A percentile compares a stretch with the other conserved stretches of the same genome.
These are phyloP conservation scores for Brenthis hecate DNA, from an alignment of 2,888 invertebrate species.

Conservation along the genomic window DNA sequence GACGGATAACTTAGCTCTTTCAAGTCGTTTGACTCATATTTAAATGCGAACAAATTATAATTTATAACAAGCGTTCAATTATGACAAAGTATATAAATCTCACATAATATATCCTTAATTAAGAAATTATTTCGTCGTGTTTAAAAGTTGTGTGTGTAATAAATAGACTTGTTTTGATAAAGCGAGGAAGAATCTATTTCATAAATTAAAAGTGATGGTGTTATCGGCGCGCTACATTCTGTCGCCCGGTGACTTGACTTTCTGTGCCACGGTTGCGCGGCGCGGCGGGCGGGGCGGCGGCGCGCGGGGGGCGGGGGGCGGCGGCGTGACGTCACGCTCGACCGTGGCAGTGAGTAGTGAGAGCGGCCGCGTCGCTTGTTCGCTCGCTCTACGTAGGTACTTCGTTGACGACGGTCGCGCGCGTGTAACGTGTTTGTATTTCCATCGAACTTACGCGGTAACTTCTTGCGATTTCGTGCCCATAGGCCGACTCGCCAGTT, in stretches of 20 bases:
- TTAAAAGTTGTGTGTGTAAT: constrained; percentile 70
- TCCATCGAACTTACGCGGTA: constrained; percentile 59
- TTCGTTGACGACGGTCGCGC: constrained; percentile 78
- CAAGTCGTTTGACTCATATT: too few species aligned
- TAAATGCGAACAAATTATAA: neutral
- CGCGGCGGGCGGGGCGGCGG: constrained; percentile 44
- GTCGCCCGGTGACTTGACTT: constrained; percentile 73
- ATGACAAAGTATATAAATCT: constrained; percentile 1
- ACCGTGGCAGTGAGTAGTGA: constrained; percentile 83
- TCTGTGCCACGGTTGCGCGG: constrained; percentile 75
- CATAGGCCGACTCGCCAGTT: constrained; percentile 60
- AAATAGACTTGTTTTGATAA: constrained; percentile 69
- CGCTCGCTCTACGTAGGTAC: constrained; percentile 66
- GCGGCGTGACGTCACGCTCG: constrained; percentile 77
- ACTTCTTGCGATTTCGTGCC: constrained; percentile 54
- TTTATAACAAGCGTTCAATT: constrained; percentile 2
- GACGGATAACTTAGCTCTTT: too few species aligned
- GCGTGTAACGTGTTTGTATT: constrained; percentile 70
- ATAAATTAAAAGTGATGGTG: constrained; percentile 69
- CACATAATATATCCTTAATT: neutral
- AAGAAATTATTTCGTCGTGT: constrained; percentile 57
- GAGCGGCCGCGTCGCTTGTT: constrained; percentile 75
- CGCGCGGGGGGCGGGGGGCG: constrained; percentile 51
- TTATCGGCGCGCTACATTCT: constrained; percentile 76
- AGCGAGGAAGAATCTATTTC: constrained; percentile 52